Evolutionary conservation across 2,113 vertebrate genomes (phyloP).

Genomic region (Eurystomus gularis): DNA sequence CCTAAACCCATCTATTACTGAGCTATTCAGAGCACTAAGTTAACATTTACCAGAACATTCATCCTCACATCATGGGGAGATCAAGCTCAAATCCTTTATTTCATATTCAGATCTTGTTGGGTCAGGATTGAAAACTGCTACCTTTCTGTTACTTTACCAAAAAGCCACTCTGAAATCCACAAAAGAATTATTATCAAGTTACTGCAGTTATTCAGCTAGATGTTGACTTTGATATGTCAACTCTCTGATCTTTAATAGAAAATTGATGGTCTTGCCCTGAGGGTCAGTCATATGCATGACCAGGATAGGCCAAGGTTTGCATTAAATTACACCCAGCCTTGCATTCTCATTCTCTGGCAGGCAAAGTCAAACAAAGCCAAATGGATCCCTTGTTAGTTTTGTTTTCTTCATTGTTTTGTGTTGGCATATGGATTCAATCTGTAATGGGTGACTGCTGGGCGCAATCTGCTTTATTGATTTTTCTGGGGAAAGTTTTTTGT

Average conservation of each 20-base stretch:
- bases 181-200: conserved; percentile 85
- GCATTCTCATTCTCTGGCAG: conserved; percentile 69
- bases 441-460: conserved; percentile 81
- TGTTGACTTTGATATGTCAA: conserved; percentile 87
- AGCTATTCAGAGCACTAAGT: conserved; percentile 86
- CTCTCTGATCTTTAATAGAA: conserved; percentile 87
- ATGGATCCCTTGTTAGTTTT: conserved; percentile 82
- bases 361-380: conserved; percentile 83
- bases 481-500: conserved; percentile 74
- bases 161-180: conserved; percentile 82
- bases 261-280: conserved; percentile 80
- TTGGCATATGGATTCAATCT: conserved; percentile 87
- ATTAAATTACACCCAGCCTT: conserved; percentile 77
- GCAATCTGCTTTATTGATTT: conserved; percentile 88
- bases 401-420: conserved; percentile 79
- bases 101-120: conserved; percentile 86
- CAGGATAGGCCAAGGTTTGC: conserved; percentile 78
- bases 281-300: conserved; percentile 80
- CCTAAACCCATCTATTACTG: conserved; percentile 85
- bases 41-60: conserved; percentile 85
- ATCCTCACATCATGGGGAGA: conserved; percentile 82
- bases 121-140: conserved; percentile 81
- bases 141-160: conserved; percentile 82
- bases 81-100: conserved; percentile 87
- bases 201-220: conserved; percentile 81